A percentile compares a stretch with the other conserved stretches of the same genome.
Evolutionary conservation across 2,113 vertebrate genomes (phyloP).

Genomic region (Pseudorasbora parva): DNA sequence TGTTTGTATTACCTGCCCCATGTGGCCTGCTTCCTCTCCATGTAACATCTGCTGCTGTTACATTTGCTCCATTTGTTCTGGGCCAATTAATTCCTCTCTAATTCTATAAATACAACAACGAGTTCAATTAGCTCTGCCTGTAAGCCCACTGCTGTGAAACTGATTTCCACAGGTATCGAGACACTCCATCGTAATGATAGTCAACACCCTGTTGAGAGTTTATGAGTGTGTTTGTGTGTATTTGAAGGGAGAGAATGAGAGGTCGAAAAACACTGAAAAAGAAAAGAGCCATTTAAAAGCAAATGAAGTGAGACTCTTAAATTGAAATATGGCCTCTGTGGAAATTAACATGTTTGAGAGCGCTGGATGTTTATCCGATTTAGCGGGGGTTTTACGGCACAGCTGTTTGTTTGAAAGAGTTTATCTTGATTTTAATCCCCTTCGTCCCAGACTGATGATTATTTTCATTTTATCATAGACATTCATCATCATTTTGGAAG

Average conservation of each 20-base stretch:
- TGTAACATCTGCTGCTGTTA: conserved; percentile 54
- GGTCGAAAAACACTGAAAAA: neutral
- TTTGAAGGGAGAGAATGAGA: conserved; percentile 22
- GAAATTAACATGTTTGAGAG: conserved; percentile 68
- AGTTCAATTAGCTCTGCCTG: conserved; percentile 69
- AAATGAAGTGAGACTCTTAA: conserved; percentile 67
- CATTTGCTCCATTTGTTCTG: conserved; percentile 61
- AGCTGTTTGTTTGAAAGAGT: conserved; percentile 63
- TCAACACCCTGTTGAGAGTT: conserved; percentile 27
- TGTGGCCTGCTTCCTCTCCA: conserved; percentile 27
- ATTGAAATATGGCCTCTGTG: conserved; percentile 67
- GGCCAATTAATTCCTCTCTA: conserved; percentile 68
- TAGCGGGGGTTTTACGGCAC: conserved; percentile 46
- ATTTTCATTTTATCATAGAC: conserved; percentile 33
- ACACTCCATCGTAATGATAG: conserved; percentile 54
- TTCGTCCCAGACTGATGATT: conserved; percentile 17
- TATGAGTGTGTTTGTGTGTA: conserved; percentile 27
- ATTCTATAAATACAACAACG: conserved; percentile 72
- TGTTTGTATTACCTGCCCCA: conserved; percentile 57
- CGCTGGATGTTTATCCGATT: conserved; percentile 64
- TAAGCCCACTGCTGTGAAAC: conserved; percentile 66
- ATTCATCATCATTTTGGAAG: conserved; percentile 30
- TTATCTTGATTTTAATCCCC: conserved; percentile 42
- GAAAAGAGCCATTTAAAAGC: conserved; percentile 38
- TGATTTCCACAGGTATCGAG: conserved; percentile 71